phyloP scores from a whole-genome alignment of 2,888 invertebrate species.

The Antitype chi region DNA sequence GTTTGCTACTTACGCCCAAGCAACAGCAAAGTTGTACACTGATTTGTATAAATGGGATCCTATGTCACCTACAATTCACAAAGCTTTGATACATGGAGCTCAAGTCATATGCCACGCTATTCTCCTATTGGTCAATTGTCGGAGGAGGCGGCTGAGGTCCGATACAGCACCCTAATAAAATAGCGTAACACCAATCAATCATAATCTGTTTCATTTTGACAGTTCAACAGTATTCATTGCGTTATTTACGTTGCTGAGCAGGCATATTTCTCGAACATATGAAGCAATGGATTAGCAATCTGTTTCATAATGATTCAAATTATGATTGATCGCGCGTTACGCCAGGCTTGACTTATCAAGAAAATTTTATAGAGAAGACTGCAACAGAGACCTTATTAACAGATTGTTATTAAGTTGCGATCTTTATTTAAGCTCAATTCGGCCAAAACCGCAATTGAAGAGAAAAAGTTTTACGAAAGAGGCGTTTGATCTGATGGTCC shows the following conservation, averaged over 20 bases:
- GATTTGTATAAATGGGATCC: neutral
- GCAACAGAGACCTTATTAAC: neutral
- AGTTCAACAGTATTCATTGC: too few species aligned
- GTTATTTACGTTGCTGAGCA: neutral
- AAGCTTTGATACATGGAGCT: neutral
- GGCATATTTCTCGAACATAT: too few species aligned
- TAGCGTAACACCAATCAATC: too few species aligned
- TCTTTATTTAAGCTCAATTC: neutral
- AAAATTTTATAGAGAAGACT: neutral
- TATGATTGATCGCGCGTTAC: too few species aligned
- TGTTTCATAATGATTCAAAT: too few species aligned
- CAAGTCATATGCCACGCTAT: neutral
- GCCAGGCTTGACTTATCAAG: too few species aligned
- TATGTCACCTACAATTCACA: neutral
- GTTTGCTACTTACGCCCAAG: neutral
- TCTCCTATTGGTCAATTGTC: neutral
- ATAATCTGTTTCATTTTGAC: too few species aligned
- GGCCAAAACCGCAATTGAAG: neutral
- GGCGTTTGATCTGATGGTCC: neutral
- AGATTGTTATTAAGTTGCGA: neutral
- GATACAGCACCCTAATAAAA: neutral
- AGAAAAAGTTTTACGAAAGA: neutral
- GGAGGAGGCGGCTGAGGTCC: neutral
- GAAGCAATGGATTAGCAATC: too few species aligned
- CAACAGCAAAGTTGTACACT: too few species aligned